A percentile compares a stretch with the other conserved stretches of the same genome.
phyloP scores from a whole-genome alignment of 2,113 vertebrate genomes.

The Nibea albiflora region DNA sequence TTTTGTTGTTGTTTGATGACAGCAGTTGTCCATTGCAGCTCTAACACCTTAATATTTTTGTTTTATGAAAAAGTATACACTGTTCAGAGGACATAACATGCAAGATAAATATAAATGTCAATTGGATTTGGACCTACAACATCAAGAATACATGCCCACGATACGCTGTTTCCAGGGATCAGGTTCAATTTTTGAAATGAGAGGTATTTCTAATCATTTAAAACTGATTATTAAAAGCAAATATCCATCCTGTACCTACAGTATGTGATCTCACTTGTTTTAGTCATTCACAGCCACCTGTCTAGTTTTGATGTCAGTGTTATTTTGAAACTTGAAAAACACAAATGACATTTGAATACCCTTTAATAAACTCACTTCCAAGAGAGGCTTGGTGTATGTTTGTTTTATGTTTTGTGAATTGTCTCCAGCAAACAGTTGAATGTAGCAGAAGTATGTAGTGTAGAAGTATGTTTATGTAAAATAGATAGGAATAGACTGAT shows the following conservation, averaged over 20 bases:
- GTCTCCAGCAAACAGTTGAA: background rate
- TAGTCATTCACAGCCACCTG: constrained; percentile 29
- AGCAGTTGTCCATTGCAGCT: background rate
- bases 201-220: constrained; percentile 16
- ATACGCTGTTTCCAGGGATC: constrained; percentile 10
- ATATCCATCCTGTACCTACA: constrained; percentile 7
- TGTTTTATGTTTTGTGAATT: constrained; percentile 8
- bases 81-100: background rate
- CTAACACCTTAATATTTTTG: background rate
- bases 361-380: constrained; percentile 77
- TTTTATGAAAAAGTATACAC: constrained; percentile 14
- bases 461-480: background rate
- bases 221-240: constrained; percentile 12
- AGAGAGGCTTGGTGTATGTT: background rate
- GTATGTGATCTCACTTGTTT: constrained; percentile 39
- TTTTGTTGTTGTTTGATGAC: background rate
- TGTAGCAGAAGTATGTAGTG: background rate
- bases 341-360: constrained; percentile 61
- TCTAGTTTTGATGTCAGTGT: constrained; percentile 60
- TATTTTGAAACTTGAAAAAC: constrained; percentile 60
- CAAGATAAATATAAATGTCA: background rate
- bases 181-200: constrained; percentile 22
- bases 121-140: constrained; percentile 2
- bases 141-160: background rate
- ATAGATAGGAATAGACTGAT: background rate